Conservation (phyloP, 2,888 invertebrate species). For the Tiphia femorata region DNA sequence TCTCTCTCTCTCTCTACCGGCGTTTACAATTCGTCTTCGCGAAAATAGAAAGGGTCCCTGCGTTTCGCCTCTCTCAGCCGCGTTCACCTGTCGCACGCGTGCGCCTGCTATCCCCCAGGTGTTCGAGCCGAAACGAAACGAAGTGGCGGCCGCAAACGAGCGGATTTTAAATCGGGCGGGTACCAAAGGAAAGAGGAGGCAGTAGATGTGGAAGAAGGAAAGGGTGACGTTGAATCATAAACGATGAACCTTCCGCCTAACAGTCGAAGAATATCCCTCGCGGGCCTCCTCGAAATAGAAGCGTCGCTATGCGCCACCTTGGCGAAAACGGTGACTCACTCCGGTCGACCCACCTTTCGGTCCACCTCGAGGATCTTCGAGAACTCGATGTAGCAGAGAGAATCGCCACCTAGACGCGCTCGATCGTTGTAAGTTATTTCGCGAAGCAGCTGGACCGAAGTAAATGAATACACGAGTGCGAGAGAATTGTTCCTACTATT, state of each 20-base stretch:
- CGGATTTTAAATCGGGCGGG: not conserved
- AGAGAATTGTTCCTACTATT: too few species aligned
- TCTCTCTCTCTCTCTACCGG: too few species aligned
- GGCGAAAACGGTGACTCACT: slow-evolving; percentile 54
- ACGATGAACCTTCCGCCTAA: slow-evolving; percentile 38
- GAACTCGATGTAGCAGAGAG: too few species aligned
- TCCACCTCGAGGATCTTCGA: too few species aligned
- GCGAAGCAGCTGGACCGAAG: too few species aligned
- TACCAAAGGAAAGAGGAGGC: not conserved
- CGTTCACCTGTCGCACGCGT: slow-evolving; percentile 10
- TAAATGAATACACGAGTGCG: too few species aligned
- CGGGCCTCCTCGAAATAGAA: slow-evolving; percentile 55
- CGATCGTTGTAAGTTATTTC: too few species aligned
- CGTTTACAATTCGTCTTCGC: too few species aligned
- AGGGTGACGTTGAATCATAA: slow-evolving; percentile 53
- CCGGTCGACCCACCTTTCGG: slow-evolving; percentile 57
- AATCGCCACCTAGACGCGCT: too few species aligned
- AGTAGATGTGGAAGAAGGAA: not conserved
- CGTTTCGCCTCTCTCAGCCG: slow-evolving; percentile 6
- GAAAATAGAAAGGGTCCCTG: slow-evolving; percentile 34
- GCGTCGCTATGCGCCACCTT: slow-evolving; percentile 54
- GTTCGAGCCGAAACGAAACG: not conserved
- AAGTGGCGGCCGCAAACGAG: not conserved
- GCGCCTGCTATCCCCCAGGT: too few species aligned
- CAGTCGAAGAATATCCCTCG: slow-evolving; percentile 36